These are phyloP conservation scores for Pagrus major DNA, from an alignment of 2,113 vertebrate genomes.

Conservation along the genomic window DNA sequence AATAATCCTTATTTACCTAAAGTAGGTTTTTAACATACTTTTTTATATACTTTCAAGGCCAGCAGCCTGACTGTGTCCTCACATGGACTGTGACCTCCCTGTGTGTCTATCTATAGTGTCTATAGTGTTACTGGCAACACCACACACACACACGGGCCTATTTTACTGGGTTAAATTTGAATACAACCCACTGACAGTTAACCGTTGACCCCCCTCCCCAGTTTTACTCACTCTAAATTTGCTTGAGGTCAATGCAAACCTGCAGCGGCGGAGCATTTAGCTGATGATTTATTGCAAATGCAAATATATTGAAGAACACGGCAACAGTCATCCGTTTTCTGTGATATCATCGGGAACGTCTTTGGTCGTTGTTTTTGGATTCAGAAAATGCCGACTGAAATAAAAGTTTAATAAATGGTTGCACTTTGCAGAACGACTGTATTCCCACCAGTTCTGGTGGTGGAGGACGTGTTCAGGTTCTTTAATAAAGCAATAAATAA, in stretches of 20 bases:
- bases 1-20: background rate
- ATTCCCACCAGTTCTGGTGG: background rate
- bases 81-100: background rate
- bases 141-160: background rate
- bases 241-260: background rate
- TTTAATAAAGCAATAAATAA: no score
- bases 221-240: background rate
- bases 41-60: no score
- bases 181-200: conserved; percentile 4
- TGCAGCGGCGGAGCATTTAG: background rate
- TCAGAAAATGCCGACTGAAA: background rate
- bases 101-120: background rate
- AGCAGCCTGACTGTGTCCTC: no score
- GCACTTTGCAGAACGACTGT: background rate
- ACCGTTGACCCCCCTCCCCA: background rate
- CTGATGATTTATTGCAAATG: background rate
- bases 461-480: background rate
- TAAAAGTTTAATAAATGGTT: background rate
- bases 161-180: background rate
- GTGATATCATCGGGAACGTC: background rate
- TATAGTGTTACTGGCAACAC: background rate
- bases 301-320: background rate
- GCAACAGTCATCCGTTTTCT: background rate
- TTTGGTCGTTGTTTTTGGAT: background rate
- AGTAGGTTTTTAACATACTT: no score